phyloP scores from a whole-genome alignment of 2,888 invertebrate genomes.

The Cetonia aurata region DNA sequence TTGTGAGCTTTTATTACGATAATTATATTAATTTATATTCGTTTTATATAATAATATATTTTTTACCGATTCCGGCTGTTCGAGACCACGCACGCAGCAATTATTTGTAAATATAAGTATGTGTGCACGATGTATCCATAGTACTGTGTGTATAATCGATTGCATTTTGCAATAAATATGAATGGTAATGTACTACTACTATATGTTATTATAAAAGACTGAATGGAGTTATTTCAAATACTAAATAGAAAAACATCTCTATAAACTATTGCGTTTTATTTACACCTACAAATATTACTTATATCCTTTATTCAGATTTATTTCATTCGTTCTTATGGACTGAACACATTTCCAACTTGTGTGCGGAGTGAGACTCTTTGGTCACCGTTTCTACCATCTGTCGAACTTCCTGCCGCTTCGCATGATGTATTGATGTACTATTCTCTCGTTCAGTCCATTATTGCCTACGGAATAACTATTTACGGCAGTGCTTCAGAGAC shows the following conservation, averaged over 20 bases:
- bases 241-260: slow-evolving; percentile 62
- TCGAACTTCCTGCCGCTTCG: too few species aligned
- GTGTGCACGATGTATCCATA: slow-evolving; percentile 67
- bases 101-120: slow-evolving; percentile 60
- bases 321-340: too few species aligned
- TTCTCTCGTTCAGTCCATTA: too few species aligned
- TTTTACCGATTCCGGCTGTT: slow-evolving; percentile 47
- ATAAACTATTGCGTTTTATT: slow-evolving; percentile 46
- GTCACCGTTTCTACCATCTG: too few species aligned
- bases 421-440: too few species aligned
- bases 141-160: slow-evolving; percentile 68
- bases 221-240: slow-evolving; percentile 69
- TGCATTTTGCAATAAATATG: slow-evolving; percentile 67
- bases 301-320: too few species aligned
- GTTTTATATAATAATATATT: slow-evolving; percentile 40
- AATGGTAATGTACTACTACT: slow-evolving; percentile 68
- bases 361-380: too few species aligned
- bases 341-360: too few species aligned
- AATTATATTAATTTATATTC: slow-evolving; percentile 45
- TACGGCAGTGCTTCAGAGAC: too few species aligned
- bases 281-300: too few species aligned
- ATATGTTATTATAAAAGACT: slow-evolving; percentile 69
- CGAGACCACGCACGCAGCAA: slow-evolving; percentile 50
- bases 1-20: slow-evolving; percentile 45
- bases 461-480: too few species aligned